A percentile compares a stretch with the other conserved stretches of the same genome.
phyloP scores from a whole-genome alignment of 2,888 invertebrate genomes.

The Parnassius orleans region DNA sequence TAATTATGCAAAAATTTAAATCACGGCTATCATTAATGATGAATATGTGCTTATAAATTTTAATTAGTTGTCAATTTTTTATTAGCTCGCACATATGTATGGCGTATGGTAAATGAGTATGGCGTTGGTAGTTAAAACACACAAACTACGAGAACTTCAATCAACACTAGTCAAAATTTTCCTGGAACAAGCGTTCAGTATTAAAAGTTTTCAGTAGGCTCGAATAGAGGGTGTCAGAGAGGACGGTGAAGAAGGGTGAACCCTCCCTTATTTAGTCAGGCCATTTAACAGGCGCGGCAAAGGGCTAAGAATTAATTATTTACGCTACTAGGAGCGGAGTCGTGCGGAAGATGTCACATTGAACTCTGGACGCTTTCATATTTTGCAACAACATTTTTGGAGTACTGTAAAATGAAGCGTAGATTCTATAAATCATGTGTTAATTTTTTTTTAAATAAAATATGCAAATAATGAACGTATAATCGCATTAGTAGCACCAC shows the following conservation, averaged over 20 bases:
- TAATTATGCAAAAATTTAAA: too few relatives aligned
- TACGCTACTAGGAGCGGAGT: constrained; percentile 44
- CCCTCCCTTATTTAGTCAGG: constrained; percentile 74
- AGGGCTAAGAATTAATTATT: constrained; percentile 73
- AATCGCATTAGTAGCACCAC: too few relatives aligned
- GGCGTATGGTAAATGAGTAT: neutral
- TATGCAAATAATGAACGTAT: too few relatives aligned
- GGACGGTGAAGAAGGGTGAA: constrained; percentile 38
- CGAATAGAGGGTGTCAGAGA: constrained; percentile 36
- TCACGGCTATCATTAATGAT: too few relatives aligned
- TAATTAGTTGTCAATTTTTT: too few relatives aligned
- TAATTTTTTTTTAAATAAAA: too few relatives aligned
- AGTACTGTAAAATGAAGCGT: constrained; percentile 27
- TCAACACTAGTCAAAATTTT: constrained; percentile 47
- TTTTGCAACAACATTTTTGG: constrained; percentile 34
- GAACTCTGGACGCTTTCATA: constrained; percentile 40
- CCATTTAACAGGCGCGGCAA: constrained; percentile 72
- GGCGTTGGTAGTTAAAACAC: neutral
- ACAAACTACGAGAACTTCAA: constrained; percentile 8
- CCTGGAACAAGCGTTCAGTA: constrained; percentile 58
- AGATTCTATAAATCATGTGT: constrained; percentile 10
- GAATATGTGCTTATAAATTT: too few relatives aligned
- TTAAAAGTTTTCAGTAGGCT: constrained; percentile 58
- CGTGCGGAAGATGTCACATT: constrained; percentile 44
- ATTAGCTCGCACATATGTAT: too few relatives aligned